Evolutionary conservation across 1,140 invertebrate genomes (phyloP).

Genomic region (Lasaia peninsularis): DNA sequence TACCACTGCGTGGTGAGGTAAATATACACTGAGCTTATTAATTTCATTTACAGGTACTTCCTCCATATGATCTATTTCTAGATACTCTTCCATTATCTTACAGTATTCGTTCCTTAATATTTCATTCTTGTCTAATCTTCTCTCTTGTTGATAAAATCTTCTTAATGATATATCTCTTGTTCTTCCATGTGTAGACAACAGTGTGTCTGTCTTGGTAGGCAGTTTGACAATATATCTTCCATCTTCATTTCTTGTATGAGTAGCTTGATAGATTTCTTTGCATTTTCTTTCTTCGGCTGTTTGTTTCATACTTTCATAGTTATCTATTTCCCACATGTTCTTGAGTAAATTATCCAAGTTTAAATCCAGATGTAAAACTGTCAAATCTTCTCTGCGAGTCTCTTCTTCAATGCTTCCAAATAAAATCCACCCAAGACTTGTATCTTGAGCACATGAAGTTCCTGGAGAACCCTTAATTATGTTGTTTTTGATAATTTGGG

Average conservation of each 20-base stretch:
- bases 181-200: not conserved
- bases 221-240: constrained; percentile 20
- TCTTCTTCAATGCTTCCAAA: constrained; percentile 21
- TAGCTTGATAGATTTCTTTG: constrained; percentile 12
- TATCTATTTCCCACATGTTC: constrained; percentile 16
- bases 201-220: constrained; percentile 11
- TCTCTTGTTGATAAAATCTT: constrained; percentile 20
- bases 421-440: constrained; percentile 27
- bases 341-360: constrained; percentile 18
- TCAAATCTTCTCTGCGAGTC: not conserved
- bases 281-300: constrained; percentile 12
- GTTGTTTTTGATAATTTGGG: constrained; percentile 17
- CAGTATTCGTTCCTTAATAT: constrained; percentile 23
- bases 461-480: constrained; percentile 21
- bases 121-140: constrained; percentile 13
- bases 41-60: constrained; percentile 23
- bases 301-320: not conserved
- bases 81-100: constrained; percentile 31
- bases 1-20: constrained; percentile 33
- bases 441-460: constrained; percentile 22
- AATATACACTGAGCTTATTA: constrained; percentile 18
- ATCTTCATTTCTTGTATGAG: constrained; percentile 12
- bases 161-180: constrained; percentile 20
- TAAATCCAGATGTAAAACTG: constrained; percentile 2
- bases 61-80: constrained; percentile 28